Conservation (phyloP, 2,888 invertebrate genomes). For the Perizoma affinitatum region DNA sequence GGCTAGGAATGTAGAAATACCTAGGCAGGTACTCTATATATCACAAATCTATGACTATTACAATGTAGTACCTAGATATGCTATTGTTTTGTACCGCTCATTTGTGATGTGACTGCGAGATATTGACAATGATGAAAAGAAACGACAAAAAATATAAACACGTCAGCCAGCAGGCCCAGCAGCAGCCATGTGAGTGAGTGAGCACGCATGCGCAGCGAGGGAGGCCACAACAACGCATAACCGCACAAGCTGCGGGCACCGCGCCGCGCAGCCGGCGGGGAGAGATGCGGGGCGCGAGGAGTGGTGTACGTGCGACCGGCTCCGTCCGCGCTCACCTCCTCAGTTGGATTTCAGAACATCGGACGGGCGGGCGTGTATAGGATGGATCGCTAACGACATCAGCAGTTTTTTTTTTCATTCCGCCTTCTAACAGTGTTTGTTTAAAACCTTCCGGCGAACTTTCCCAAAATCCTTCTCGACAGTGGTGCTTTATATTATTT, state of each 20-base stretch:
- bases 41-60: no score
- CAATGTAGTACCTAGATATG: no score
- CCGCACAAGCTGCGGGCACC: constrained; percentile 39
- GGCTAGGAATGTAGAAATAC: no score
- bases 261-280: constrained; percentile 42
- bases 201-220: constrained; percentile 73
- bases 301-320: constrained; percentile 55
- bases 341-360: constrained; percentile 84
- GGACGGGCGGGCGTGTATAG: constrained; percentile 83
- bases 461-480: constrained; percentile 79
- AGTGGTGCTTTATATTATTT: constrained; percentile 72
- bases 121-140: constrained; percentile 54
- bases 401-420: constrained; percentile 85
- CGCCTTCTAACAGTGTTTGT: constrained; percentile 83
- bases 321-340: constrained; percentile 53
- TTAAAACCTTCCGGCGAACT: constrained; percentile 78
- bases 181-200: constrained; percentile 69
- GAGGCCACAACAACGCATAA: constrained; percentile 64
- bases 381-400: constrained; percentile 83
- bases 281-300: constrained; percentile 43
- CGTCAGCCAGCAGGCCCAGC: constrained; percentile 53
- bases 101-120: no score
- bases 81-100: no score
- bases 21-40: no score
- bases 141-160: constrained; percentile 79